phyloP scores from a whole-genome alignment of 64 coral and sea anemone genomes.

The Actinia equina region DNA sequence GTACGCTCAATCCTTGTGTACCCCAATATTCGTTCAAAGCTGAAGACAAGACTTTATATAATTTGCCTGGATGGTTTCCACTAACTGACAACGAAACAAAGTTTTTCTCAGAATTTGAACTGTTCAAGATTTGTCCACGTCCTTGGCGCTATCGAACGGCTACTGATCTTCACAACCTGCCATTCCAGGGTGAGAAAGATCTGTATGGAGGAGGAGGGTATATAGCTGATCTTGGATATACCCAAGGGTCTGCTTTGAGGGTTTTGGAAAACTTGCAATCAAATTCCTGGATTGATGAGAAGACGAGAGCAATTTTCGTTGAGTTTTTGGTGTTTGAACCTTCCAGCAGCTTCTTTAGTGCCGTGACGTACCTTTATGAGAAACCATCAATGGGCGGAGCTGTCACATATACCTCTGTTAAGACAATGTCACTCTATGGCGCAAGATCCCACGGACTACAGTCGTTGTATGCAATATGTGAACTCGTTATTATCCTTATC shows the following conservation, averaged over 20 bases:
- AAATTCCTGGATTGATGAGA: slow-evolving; percentile 73
- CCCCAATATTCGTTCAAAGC: slow-evolving; percentile 54
- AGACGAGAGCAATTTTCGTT: slow-evolving; percentile 72
- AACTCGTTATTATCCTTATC: slow-evolving; percentile 64
- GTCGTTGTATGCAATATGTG: slow-evolving; percentile 72
- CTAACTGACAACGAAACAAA: slow-evolving; percentile 49
- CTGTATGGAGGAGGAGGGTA: slow-evolving; percentile 83
- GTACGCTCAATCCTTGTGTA: slow-evolving; percentile 27
- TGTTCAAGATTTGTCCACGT: slow-evolving; percentile 73
- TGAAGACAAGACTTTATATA: slow-evolving; percentile 74
- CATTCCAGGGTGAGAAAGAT: slow-evolving; percentile 48
- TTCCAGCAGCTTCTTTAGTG: slow-evolving; percentile 71
- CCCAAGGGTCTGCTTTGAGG: slow-evolving; percentile 52
- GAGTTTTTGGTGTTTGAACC: slow-evolving; percentile 82
- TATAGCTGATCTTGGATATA: slow-evolving; percentile 84
- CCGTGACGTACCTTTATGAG: slow-evolving; percentile 71
- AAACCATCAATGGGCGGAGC: slow-evolving; percentile 58
- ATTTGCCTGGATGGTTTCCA: slow-evolving; percentile 63
- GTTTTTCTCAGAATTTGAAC: slow-evolving; percentile 69
- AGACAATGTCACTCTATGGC: slow-evolving; percentile 79
- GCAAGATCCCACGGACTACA: slow-evolving; percentile 48
- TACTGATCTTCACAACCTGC: slow-evolving; percentile 56
- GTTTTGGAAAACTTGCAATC: slow-evolving; percentile 62
- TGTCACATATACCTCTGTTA: slow-evolving; percentile 49
- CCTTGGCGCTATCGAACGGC: slow-evolving; percentile 75